A percentile compares a stretch with the other conserved stretches of the same genome.
phyloP scores from a whole-genome alignment of 2,888 invertebrate species.

The Eurytoma adleriae region DNA sequence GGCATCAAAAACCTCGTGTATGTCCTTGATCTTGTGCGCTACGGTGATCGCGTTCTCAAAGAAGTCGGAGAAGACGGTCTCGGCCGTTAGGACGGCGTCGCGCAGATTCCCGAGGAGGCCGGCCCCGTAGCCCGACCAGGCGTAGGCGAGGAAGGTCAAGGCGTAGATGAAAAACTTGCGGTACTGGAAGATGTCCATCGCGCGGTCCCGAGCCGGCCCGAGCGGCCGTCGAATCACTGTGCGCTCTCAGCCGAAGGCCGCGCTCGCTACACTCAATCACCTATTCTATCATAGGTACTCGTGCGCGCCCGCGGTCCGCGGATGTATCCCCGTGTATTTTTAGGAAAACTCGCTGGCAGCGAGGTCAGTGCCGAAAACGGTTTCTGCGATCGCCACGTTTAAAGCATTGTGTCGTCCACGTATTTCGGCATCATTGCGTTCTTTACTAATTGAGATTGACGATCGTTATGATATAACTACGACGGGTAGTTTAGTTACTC shows the following conservation, averaged over 20 bases:
- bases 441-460: background rate
- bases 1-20: constrained; percentile 90
- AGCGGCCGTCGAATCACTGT: constrained; percentile 3
- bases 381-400: too few species aligned
- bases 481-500: too few species aligned
- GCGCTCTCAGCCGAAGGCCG: too few species aligned
- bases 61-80: constrained; percentile 88
- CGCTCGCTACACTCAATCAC: too few species aligned
- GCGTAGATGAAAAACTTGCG: constrained; percentile 85
- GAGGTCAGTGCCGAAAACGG: background rate
- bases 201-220: constrained; percentile 47
- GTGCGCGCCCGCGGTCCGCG: background rate
- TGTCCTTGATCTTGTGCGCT: constrained; percentile 84
- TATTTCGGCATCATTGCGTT: background rate
- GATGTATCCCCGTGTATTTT: constrained; percentile 7
- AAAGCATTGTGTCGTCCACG: background rate
- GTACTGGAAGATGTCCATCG: constrained; percentile 85
- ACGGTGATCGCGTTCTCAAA: constrained; percentile 85
- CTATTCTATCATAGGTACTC: too few species aligned
- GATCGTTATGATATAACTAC: too few species aligned
- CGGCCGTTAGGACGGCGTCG: constrained; percentile 88
- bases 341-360: constrained; percentile 14
- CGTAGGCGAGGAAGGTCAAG: constrained; percentile 87
- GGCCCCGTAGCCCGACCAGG: constrained; percentile 89
- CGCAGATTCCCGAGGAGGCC: constrained; percentile 84